These are phyloP conservation scores for Xiphias gladius DNA, from an alignment of 2,113 vertebrate genomes.

Conservation along the genomic window DNA sequence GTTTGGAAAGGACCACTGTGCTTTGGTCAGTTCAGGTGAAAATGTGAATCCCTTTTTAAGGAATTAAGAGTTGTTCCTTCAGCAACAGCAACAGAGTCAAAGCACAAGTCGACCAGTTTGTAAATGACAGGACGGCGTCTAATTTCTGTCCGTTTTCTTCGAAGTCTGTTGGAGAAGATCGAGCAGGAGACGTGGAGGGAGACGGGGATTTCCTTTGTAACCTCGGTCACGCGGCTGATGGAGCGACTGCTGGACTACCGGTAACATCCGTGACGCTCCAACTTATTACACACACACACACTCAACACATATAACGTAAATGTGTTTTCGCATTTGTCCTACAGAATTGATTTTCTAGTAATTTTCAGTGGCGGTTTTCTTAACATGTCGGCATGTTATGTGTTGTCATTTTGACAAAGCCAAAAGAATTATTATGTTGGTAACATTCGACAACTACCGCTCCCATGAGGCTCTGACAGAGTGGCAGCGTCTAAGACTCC, in stretches of 20 bases:
- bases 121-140: neutral
- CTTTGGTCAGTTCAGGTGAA: neutral
- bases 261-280: constrained; percentile 68
- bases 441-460: too few species aligned
- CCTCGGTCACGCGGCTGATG: constrained; percentile 97
- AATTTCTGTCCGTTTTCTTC: neutral
- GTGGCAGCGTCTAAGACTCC: too few species aligned
- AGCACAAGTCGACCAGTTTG: neutral
- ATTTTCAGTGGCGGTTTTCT: too few species aligned
- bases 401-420: neutral
- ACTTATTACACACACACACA: neutral
- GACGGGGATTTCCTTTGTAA: constrained; percentile 96
- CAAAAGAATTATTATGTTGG: too few species aligned
- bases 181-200: constrained; percentile 99
- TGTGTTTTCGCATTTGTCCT: too few species aligned
- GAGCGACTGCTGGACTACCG: constrained; percentile 98
- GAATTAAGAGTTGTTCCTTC: too few species aligned
- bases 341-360: too few species aligned
- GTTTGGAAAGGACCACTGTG: too few species aligned
- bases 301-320: neutral
- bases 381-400: too few species aligned
- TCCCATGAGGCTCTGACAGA: too few species aligned
- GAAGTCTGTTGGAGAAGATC: constrained; percentile 96
- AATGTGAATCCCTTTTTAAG: neutral
- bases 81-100: neutral